A percentile compares a stretch with the other conserved stretches of the same genome.
phyloP scores from a whole-genome alignment of 1,140 invertebrate genomes.

The Chironomus striatipennis region DNA sequence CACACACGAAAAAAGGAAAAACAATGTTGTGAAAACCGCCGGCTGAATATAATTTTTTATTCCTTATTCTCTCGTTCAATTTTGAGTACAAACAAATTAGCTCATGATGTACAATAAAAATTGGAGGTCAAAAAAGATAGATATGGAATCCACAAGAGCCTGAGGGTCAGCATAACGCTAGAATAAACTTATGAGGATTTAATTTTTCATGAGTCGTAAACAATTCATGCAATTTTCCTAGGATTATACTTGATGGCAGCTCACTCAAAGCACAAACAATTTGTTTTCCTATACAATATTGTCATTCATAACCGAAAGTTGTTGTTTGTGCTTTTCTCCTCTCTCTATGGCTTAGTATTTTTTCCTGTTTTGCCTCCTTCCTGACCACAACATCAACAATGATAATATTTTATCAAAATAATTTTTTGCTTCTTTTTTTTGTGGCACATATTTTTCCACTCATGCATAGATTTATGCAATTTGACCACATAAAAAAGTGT shows the following conservation, averaged over 20 bases:
- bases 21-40: background rate
- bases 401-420: too few species aligned
- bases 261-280: too few species aligned
- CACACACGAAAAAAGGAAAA: background rate
- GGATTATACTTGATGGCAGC: background rate
- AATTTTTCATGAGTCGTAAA: slow-evolving; percentile 20
- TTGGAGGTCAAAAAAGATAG: background rate
- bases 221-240: slow-evolving; percentile 20
- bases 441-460: too few species aligned
- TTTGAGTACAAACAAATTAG: background rate
- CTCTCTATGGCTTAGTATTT: background rate
- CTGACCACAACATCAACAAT: background rate
- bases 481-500: too few species aligned
- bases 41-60: background rate
- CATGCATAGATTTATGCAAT: too few species aligned
- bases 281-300: too few species aligned
- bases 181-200: slow-evolving; percentile 18
- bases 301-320: background rate
- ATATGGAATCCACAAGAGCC: background rate
- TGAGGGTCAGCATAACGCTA: background rate
- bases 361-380: background rate
- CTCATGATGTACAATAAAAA: background rate
- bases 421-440: too few species aligned
- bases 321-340: background rate
- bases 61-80: background rate